phyloP scores from a whole-genome alignment of 2,113 vertebrate species.

The Cololabis saira region DNA sequence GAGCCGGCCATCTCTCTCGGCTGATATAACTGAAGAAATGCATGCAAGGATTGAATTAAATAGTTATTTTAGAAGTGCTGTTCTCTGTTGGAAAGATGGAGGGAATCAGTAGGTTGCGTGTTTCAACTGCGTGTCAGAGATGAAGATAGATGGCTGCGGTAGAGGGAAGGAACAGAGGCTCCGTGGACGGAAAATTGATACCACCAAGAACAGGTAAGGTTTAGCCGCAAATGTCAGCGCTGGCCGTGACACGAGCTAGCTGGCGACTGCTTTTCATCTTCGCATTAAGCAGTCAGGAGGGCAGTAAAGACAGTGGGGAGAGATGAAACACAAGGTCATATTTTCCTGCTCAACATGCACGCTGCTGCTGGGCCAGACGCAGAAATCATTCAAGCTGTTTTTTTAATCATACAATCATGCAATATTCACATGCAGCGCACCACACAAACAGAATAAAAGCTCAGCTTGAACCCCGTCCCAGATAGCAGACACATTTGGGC shows the following conservation, averaged over 20 bases:
- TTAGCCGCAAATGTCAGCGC: slow-evolving; percentile 60
- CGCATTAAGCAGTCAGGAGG: slow-evolving; percentile 14
- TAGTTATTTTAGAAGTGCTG: slow-evolving; percentile 35
- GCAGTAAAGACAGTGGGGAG: slow-evolving; percentile 12
- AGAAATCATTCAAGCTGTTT: too few relatives aligned
- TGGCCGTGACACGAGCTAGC: slow-evolving; percentile 43
- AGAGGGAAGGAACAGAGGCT: neutral
- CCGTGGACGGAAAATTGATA: slow-evolving; percentile 39
- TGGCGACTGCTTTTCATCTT: slow-evolving; percentile 23
- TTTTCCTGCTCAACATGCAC: too few relatives aligned
- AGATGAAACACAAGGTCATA: too few relatives aligned
- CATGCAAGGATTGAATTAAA: slow-evolving; percentile 36
- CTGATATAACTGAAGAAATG: slow-evolving; percentile 37
- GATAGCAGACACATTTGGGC: too few relatives aligned
- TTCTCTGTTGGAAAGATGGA: slow-evolving; percentile 6
- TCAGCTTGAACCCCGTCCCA: too few relatives aligned
- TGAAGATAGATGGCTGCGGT: neutral
- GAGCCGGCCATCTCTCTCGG: slow-evolving; percentile 35
- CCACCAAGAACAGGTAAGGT: slow-evolving; percentile 21
- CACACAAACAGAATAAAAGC: too few relatives aligned
- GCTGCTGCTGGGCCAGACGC: too few relatives aligned
- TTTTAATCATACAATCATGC: too few relatives aligned
- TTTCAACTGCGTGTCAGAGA: neutral
- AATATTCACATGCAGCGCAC: too few relatives aligned
- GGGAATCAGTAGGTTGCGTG: slow-evolving; percentile 7